Evolutionary conservation across 2,797 vertebrate genomes (phyloP), one percentile per base, ranked within the genome.

Genomic region (Euphonia xanthogaster): DNA sequence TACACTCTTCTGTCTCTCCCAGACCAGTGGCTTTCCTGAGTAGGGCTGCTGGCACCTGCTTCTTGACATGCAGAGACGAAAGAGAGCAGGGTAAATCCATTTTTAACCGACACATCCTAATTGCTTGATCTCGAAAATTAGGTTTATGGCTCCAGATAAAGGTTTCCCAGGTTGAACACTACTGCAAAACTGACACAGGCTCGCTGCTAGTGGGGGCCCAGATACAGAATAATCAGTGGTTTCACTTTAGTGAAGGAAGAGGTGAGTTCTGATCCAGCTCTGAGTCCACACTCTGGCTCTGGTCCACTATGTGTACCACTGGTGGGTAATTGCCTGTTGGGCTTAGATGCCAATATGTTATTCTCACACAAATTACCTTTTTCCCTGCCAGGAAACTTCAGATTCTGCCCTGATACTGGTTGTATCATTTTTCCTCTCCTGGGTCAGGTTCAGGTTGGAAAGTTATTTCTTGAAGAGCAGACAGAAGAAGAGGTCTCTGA

Each of bases 41-140:
- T 14, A 48, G 31, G 61, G 18, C 68, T 63, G 39, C 30, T 85
- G 54, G 24, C 35, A 65, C 28, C 47, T 58, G 42, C 14, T 11
- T 83, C 16, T 77, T 91, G 35, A 73, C 71, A 61, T 28, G 31
- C 55, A 39, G 40, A 45, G 44, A 30, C 33, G 25, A 82, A 79
- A 91, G 4, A 63, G 17, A 94, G 28, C 23, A 86, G 80, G 25
- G 68, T 73, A 95, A 94, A 92, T 90, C 65, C 31, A 37, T 87
- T 87, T 42, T 92, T 74, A 79, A 48, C 60, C 79, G 66, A 76
- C 58, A 53, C 45, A 13, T 86, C 39, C 45, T 90, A 92, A 93
- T 93, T 90, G 65, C 70, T 91, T 94, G 77, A 95, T 95, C 74
- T 75, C 54, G 66, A 91, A 61, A 84, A 47, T 73, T 18, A 95